Percentiles rank a stretch among this genome's conserved stretches.
phyloP scores from a whole-genome alignment of 1,140 invertebrate species.

The Sarcophaga bullata region DNA sequence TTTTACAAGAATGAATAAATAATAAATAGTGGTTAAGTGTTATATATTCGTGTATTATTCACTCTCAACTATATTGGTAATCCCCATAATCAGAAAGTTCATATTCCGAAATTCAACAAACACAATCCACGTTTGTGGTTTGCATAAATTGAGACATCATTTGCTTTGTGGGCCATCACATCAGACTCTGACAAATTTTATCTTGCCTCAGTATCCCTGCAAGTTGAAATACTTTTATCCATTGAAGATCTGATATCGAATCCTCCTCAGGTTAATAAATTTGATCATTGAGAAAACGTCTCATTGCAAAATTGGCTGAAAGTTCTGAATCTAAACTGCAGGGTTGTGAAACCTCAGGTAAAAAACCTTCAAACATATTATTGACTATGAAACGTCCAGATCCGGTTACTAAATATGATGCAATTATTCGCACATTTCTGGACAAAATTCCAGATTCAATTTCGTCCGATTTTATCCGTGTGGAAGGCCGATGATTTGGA shows the following conservation, averaged over 20 bases:
- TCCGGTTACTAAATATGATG: not conserved
- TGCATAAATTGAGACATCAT: conserved; percentile 41
- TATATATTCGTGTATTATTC: conserved; percentile 9
- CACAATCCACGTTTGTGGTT: conserved; percentile 41
- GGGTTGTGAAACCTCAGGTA: too few species aligned
- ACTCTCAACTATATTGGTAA: too few species aligned
- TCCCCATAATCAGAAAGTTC: not conserved
- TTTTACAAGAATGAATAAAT: too few species aligned
- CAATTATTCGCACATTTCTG: not conserved
- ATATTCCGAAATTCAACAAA: conserved; percentile 41
- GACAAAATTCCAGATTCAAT: not conserved
- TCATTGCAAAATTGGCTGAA: not conserved
- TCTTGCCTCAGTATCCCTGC: too few species aligned
- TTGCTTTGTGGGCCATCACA: conserved; percentile 27
- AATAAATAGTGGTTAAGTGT: conserved; percentile 7
- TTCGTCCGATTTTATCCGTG: not conserved
- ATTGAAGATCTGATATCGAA: too few species aligned
- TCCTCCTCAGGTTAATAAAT: too few species aligned
- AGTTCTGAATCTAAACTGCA: not conserved
- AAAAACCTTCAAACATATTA: too few species aligned
- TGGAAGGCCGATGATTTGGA: not conserved
- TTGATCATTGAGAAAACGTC: not conserved
- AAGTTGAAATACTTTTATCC: too few species aligned
- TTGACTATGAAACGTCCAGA: too few species aligned
- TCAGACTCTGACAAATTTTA: conserved; percentile 17